Evolutionary conservation across 2,888 invertebrate species (phyloP).

Genomic region (Meloe dianella): DNA sequence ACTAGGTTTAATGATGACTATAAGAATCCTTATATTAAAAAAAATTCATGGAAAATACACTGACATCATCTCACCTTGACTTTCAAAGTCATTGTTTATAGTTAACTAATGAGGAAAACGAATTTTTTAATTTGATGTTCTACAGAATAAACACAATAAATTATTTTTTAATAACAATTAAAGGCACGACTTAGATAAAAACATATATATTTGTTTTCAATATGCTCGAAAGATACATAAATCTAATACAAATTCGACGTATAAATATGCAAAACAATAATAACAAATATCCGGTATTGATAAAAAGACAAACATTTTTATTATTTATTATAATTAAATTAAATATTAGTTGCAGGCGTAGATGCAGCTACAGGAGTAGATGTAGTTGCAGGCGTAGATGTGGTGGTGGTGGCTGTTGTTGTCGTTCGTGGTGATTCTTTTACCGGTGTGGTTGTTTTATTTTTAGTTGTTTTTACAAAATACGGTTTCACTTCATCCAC

Average conservation of each 20-base stretch:
- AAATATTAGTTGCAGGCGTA: background rate
- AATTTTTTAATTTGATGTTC: background rate
- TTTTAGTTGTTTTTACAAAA: conserved; percentile 15
- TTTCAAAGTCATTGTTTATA: conserved; percentile 21
- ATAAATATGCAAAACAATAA: background rate
- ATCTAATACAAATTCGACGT: background rate
- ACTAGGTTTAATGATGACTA: background rate
- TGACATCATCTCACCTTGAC: conserved; percentile 32
- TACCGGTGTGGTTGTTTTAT: background rate
- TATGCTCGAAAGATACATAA: background rate
- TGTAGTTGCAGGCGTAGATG: background rate
- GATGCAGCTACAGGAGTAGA: too few relatives aligned
- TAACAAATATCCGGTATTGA: background rate
- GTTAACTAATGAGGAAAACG: conserved; percentile 6
- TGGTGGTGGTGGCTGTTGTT: background rate
- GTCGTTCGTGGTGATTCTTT: background rate
- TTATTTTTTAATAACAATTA: background rate
- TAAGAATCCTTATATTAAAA: background rate
- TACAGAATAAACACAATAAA: conserved; percentile 3
- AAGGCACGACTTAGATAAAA: background rate
- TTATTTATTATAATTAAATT: background rate
- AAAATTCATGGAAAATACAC: conserved; percentile 23
- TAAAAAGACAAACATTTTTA: background rate
- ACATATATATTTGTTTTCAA: background rate
- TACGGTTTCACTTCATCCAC: conserved; percentile 13